phyloP scores from a whole-genome alignment of 2,113 vertebrate genomes.

The Zosterops lateralis region DNA sequence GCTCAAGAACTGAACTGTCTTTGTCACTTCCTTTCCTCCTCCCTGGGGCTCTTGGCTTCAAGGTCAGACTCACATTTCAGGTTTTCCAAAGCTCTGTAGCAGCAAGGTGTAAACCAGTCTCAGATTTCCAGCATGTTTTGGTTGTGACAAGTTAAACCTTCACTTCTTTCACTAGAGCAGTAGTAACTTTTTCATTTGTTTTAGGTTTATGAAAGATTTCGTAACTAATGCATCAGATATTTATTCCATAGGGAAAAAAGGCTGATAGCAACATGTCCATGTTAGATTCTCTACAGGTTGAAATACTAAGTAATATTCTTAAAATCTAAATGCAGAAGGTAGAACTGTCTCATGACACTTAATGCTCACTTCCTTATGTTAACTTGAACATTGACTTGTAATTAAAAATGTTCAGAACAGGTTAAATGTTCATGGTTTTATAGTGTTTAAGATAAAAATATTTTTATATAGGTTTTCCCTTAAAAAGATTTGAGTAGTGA shows the following conservation, averaged over 20 bases:
- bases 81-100: conserved; percentile 7
- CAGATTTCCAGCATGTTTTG: background rate
- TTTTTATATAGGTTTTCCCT: background rate
- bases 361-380: background rate
- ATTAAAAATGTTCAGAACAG: too few species aligned
- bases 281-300: background rate
- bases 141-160: background rate
- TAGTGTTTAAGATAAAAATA: background rate
- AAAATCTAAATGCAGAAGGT: background rate
- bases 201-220: background rate
- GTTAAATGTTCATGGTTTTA: background rate
- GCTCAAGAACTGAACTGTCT: background rate
- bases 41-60: background rate
- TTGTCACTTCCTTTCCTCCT: background rate
- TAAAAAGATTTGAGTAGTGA: background rate
- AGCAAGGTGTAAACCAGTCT: background rate
- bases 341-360: background rate
- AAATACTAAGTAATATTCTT: background rate
- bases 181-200: background rate
- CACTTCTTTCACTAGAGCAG: background rate
- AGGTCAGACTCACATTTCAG: conserved; percentile 4
- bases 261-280: background rate
- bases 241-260: background rate
- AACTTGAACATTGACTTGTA: background rate
- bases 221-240: rapidly evolving